Base-by-base conservation (phyloP, 2,797 vertebrate genomes). In the Melanotaenia pygmaea region DNA sequence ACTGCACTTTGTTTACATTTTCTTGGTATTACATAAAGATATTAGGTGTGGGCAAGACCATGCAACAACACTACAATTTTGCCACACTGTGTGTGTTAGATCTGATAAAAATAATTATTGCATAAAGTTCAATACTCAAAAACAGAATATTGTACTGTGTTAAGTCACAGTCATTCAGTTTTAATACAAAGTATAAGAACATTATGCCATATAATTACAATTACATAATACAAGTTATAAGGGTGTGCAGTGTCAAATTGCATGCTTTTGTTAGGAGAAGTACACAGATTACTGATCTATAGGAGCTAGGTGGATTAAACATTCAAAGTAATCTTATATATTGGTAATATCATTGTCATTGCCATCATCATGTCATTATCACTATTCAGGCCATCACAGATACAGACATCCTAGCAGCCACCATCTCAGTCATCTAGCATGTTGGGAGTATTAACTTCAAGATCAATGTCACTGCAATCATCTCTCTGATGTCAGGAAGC, bases 401-500 rank as follows among this genome's bases (percentile, higher is more conserved):
- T 64, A 80, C 20, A 80, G 77, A 76, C 67, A 74, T 86, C 73
- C 64, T 72, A 68, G 67, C 56, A 14, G 28, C 35, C 57, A 62
- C 70, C 62, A 69, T 88, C 64, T 30, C 50, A 67, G 58, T 69
- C 63, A 18, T 82, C 38, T 80, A 68, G 74, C 83, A 74, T 84
- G 71, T 85, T 65, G 68, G 59, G 22, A 45, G 79, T 84, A 84
- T 88, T 80, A 89, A 73, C 77, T 82, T 76, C 57, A 45, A 59
- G 65, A 87, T 85, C 70, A 81, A 37, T 85, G 74, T 86, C 82
- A 82, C 65, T 72, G 69, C 77, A 63, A 70, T 77, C 77, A 79
- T 84, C 70, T 63, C 54, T 69, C 53, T 77, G 60, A 50, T 85
- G 64, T 87, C 66, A 73, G 34, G 50, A 67, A 76, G 57, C 56